Evolutionary conservation across 2,797 vertebrate species (phyloP).

Genomic region (Oreonectes daqikongensis): DNA sequence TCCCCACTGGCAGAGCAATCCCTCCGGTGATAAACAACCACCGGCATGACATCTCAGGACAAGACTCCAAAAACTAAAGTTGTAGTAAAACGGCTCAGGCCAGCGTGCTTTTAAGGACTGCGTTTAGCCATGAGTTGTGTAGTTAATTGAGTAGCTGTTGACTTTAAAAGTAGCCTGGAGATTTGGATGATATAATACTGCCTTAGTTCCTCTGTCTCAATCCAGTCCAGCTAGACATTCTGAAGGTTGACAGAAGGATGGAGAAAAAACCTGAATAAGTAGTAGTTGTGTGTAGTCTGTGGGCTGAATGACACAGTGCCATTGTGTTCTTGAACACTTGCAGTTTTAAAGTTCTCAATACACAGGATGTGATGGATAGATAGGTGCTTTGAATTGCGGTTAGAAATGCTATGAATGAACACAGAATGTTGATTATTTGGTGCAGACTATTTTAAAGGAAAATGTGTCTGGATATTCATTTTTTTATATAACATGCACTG

Average conservation of each 20-base stretch:
- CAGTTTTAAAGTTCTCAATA: neutral
- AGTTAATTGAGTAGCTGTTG: neutral
- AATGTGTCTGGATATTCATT: too few species aligned
- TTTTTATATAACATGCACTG: too few species aligned
- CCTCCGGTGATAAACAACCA: constrained; percentile 31
- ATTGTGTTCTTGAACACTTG: neutral
- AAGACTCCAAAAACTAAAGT: constrained; percentile 13
- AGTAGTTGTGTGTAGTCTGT: neutral
- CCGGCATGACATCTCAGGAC: constrained; percentile 12
- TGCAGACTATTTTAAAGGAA: too few species aligned
- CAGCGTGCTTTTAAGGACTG: neutral
- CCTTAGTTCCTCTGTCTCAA: constrained; percentile 7
- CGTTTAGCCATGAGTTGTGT: constrained; percentile 1
- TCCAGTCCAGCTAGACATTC: constrained; percentile 1
- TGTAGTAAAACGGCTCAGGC: constrained; percentile 5
- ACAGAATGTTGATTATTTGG: too few species aligned
- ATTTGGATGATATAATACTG: constrained; percentile 1
- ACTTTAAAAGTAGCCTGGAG: constrained; percentile 6
- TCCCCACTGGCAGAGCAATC: constrained; percentile 29
- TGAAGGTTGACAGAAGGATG: neutral
- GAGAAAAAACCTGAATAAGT: constrained; percentile 4
- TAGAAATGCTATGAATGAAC: neutral
- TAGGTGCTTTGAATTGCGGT: neutral
- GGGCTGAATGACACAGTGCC: neutral
- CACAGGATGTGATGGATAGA: neutral